Percentiles rank a stretch among this genome's conserved stretches.
Conservation (phyloP, 2,113 vertebrate species). For the Hipposideros armiger region DNA sequence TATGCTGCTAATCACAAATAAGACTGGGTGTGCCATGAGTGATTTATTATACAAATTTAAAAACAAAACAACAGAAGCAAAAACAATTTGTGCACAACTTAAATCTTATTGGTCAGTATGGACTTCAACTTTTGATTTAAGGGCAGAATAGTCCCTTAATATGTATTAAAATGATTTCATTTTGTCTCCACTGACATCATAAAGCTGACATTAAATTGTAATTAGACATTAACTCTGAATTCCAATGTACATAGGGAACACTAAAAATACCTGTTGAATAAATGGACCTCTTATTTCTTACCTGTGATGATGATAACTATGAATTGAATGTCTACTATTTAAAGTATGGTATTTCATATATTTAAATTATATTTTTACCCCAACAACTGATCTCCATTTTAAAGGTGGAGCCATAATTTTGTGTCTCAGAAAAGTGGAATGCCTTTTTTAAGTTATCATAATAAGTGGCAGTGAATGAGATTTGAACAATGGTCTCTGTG, state of each 20-base stretch:
- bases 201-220: background rate
- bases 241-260: background rate
- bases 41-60: constrained; percentile 1
- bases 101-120: background rate
- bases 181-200: background rate
- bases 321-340: background rate
- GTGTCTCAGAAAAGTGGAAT: background rate
- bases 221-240: background rate
- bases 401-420: background rate
- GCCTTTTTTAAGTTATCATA: background rate
- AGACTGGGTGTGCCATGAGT: background rate
- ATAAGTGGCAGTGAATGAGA: background rate
- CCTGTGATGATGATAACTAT: background rate
- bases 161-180: background rate
- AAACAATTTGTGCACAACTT: background rate
- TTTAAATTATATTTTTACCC: background rate
- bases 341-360: background rate
- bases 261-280: background rate
- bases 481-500: background rate
- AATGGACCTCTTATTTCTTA: background rate
- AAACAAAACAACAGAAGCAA: background rate
- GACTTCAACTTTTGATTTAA: background rate
- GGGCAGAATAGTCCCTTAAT: background rate
- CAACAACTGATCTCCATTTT: background rate
- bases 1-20: background rate